Base-by-base conservation (phyloP, 2,888 invertebrate species). In the Octonoba sinensis region DNA sequence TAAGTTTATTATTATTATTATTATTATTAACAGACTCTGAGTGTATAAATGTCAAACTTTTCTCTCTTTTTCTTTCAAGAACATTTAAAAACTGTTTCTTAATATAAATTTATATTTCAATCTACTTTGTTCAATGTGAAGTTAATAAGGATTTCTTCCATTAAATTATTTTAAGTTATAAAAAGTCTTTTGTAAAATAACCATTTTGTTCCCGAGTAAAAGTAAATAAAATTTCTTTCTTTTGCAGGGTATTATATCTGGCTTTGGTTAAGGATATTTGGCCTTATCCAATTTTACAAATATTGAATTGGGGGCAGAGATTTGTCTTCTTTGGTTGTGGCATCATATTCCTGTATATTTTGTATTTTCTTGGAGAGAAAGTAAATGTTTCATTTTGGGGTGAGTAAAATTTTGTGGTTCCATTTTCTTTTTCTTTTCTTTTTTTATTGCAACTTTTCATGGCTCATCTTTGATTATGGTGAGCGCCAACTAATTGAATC, bases 261-360 rank as follows among this genome's bases (percentile, higher is more conserved):
- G 82, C 65, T 56, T 36, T 85, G 46, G 82, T n/a, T 11, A 71
- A 70, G 47, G 71, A 82, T 59, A 71, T 84, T 15, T 85, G 85
- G 85, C 82, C 84, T 0, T 85, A 85, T 54, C 84, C 84, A 1
- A 62, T 84, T 46, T 49, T 84, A 11, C 65, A 65, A 44, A 51
- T 78, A 54, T 20, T 84, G 24, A 74, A 74, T 49, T 78, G 78
- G 77, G 16, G 73, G 8, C 60, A 60, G 18, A 69, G 71, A 64
- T 13, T 59, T 49, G 15, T 70, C 8, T 83, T 83, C 70, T 60
- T 73, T 27, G 57, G 22, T 11, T 22, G 47, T 3, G 44, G 77
- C 20, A 51, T 67, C 16, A 15, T 70, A 15, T 57, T 69, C 18
- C 44, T 75, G 15, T 49, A 65, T 2, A n/a, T 70, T n/a, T 36